Evolutionary conservation across 1,140 invertebrate species (phyloP), one percentile per base, ranked within the genome.

Genomic region (Pseudomyrmex pallidus): DNA sequence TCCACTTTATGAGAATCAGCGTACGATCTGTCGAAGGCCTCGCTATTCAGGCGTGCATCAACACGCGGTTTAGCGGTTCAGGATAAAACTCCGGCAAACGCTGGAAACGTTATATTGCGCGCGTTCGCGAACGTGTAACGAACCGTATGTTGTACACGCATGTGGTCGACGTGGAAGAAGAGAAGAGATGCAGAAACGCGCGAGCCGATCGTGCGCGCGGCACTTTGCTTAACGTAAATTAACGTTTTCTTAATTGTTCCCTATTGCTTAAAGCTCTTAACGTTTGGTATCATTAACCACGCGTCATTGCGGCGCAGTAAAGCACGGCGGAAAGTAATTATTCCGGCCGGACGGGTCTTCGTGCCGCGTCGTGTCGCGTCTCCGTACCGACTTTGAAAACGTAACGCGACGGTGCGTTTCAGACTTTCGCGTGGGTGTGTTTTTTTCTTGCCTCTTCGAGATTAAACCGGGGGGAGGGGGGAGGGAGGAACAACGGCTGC

Each of bases 231-330:
- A 0, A 44, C 9, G 73, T 82, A 82, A 87, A 91, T 90, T 89
- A 91, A 86, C 78, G 67, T 86, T 63, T 73, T 77, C 85, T 80
- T 85, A 74, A 86, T 88, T 90, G 84, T 87, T 87, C 74, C 68
- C 35, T 7, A 35, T 57, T 72, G 82, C 86, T 89, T 66, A 7
- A 35, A 77, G 80, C 78, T 86, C 72, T 35, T 35, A 35, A 35
- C 80, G 63, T 72, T 87, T 85, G 72, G 61, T 80, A 44, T 74
- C 59, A 57, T 63, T 74, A 78, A 80, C 74, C 52, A 73, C 64
- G 54, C 50, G 48, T 84, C 64, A 86, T 88, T 86, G 78, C 67
- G 54, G 74, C 8, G 74, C 57, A 83, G 66, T 83, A 87, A 85
- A 86, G 25, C 62, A 80, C 67, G 68, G 80, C 85, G 25, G 57